These are phyloP conservation scores for Megathymus violae DNA, from an alignment of 1,140 invertebrate genomes.

Conservation along the genomic window DNA sequence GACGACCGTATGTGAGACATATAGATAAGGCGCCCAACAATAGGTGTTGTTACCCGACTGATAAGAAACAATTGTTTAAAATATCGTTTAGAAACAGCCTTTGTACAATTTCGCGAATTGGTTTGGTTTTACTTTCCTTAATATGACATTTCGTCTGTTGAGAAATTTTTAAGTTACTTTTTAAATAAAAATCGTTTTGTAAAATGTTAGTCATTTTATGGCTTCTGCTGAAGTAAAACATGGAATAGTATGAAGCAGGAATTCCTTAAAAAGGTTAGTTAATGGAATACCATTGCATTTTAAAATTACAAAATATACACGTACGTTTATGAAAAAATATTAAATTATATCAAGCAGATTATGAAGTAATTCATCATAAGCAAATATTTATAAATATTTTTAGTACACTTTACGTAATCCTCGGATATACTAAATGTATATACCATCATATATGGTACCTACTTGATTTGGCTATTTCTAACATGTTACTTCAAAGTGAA, in stretches of 20 bases:
- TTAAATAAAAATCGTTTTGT: constrained; percentile 1
- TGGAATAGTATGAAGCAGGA: no score
- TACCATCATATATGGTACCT: no score
- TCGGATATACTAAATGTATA: neutral
- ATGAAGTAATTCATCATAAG: no score
- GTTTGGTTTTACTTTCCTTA: neutral
- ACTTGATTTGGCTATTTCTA: neutral
- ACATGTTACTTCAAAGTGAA: neutral
- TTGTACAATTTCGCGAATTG: constrained; percentile 10
- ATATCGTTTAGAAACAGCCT: neutral
- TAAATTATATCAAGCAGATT: no score
- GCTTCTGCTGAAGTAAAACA: constrained; percentile 3
- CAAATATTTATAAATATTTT: no score
- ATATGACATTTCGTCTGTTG: neutral
- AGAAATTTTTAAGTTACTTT: no score
- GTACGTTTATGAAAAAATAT: no score
- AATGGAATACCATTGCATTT: no score
- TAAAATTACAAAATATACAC: no score
- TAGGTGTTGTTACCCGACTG: constrained; percentile 43
- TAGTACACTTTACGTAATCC: no score
- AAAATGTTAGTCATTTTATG: constrained; percentile 10
- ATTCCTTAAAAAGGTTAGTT: no score
- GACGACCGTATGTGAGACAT: constrained; percentile 54
- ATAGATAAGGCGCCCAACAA: constrained; percentile 46
- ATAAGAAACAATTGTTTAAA: constrained; percentile 44